Evolutionary conservation across 1,140 invertebrate species (phyloP), one percentile per base, ranked within the genome.

Genomic region (Cotesia glomerata): DNA sequence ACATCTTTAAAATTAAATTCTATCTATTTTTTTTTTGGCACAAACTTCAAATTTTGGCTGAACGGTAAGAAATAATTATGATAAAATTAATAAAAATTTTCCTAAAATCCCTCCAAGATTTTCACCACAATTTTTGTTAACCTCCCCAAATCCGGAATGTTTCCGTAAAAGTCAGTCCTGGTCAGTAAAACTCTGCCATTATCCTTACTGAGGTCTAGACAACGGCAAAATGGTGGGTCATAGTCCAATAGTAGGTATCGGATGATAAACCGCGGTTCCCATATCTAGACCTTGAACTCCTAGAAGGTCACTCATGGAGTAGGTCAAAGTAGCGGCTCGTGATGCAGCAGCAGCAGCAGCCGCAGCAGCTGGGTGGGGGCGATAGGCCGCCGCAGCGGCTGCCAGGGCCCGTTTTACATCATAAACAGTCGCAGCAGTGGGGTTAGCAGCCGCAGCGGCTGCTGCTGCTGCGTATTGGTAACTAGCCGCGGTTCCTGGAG

Each of bases 281-380:
- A 92, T 85, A 75, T 92, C 91, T 26, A 93, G 85, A 45, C 91
- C 89, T 75, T 91, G 91, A 18, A 92, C 89, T 1, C 90, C 90
- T 8, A 93, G 82, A 51, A 93, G 82, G 79, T 93, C 92, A 79
- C 89, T 91, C 88, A 93, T 91, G 45, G 90, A 91, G 82, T 93
- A 93, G 49, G 88, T 90, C 63, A 89, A 87, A 36, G 87, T 89
- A 61, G 89, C 87, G 4, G 89, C 88, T 35, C 87, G 78, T 9
- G 84, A 81, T 34, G 82, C 81, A 3, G 85, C 81, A 3, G 85
- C 81, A 5, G 85, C 82, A 7, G 86, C 80, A 74, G 78, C 62
- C 69, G 85, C 83, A 71, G 88, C 85, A 58, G 85, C 84, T 32
- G 88, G 86, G 87, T 90, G 83, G 76, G 89, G 80, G 78, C 88